These are phyloP conservation scores for Hemichromis elongatus DNA, from an alignment of 2,113 vertebrate genomes.

Conservation along the genomic window DNA sequence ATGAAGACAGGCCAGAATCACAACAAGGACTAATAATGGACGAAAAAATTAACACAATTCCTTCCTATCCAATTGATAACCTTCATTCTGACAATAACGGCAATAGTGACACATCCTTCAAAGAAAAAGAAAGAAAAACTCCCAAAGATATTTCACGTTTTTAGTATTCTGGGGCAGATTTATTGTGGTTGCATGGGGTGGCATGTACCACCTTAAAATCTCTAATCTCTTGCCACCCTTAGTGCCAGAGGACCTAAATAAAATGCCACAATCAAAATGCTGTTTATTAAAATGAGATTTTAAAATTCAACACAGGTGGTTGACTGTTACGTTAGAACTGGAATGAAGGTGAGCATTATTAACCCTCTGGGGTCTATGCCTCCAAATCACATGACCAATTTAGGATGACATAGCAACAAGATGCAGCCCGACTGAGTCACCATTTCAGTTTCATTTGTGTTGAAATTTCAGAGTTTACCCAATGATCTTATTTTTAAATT, in stretches of 20 bases:
- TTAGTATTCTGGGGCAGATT: neutral
- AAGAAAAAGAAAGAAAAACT: rapidly evolving
- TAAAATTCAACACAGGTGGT: neutral
- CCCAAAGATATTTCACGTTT: neutral
- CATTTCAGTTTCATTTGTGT: neutral
- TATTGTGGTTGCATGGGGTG: neutral
- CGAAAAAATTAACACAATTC: rapidly evolving
- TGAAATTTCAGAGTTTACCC: neutral
- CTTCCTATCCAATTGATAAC: neutral
- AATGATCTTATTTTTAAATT: no score
- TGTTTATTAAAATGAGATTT: rapidly evolving
- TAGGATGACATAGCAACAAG: neutral
- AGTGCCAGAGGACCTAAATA: no score
- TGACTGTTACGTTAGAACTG: no score
- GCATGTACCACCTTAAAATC: no score
- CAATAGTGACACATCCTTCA: neutral
- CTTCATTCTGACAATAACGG: neutral
- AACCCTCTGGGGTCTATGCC: neutral
- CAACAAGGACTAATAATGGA: neutral
- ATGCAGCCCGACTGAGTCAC: neutral
- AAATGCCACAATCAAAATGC: no score
- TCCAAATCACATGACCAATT: neutral
- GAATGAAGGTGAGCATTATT: neutral
- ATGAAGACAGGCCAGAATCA: neutral
- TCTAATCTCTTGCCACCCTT: rapidly evolving